These are phyloP conservation scores for Pachyuromys duprasi DNA, from an alignment of 2,797 vertebrate species.

Conservation along the genomic window DNA sequence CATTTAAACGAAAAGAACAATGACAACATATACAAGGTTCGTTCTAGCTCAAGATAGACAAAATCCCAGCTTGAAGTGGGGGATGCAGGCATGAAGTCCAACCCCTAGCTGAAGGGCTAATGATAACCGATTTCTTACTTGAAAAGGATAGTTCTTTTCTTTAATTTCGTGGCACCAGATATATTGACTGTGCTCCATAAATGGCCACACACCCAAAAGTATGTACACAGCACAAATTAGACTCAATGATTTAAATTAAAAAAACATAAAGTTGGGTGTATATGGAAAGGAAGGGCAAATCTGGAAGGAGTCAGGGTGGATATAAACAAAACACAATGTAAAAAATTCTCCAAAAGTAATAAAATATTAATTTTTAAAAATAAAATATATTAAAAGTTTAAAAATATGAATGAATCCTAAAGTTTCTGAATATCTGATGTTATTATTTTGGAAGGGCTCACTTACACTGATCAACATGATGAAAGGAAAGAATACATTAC, in stretches of 20 bases:
- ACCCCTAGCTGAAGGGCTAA: no score
- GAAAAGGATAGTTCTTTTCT: not conserved
- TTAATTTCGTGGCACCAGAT: no score
- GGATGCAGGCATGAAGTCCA: not conserved
- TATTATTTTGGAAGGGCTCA: constrained; percentile 31
- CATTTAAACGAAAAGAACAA: not conserved
- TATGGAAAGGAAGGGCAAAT: not conserved
- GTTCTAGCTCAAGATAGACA: not conserved
- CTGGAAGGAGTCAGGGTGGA: not conserved
- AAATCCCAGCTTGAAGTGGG: not conserved
- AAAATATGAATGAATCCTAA: constrained; percentile 7
- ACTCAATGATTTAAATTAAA: not conserved
- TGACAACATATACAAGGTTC: not conserved
- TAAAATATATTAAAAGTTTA: constrained; percentile 32
- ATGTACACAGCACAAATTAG: not conserved
- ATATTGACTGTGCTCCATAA: not conserved
- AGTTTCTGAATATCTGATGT: not conserved
- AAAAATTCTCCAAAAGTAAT: not conserved
- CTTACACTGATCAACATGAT: constrained; percentile 29
- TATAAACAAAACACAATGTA: not conserved
- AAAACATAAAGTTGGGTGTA: not conserved
- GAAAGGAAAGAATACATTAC: constrained; percentile 48
- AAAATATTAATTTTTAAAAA: not conserved
- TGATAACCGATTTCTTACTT: not conserved
- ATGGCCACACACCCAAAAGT: not conserved